Evolutionary conservation across 2,888 invertebrate species (phyloP).

Genomic region (Escarpia spicata): DNA sequence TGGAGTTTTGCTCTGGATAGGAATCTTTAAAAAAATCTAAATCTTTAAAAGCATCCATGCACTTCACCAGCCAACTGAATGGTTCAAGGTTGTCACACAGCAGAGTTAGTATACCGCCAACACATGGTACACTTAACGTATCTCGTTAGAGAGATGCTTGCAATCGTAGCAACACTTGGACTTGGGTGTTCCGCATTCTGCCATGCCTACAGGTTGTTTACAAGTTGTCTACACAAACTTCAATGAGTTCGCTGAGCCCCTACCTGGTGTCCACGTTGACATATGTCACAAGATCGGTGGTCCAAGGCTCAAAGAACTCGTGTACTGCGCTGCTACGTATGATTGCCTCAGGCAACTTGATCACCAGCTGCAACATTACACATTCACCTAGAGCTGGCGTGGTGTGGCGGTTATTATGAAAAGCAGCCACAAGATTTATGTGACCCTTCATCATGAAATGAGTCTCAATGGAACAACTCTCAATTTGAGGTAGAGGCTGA

Average conservation of each 20-base stretch:
- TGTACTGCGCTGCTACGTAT: neutral
- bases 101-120: too few relatives aligned
- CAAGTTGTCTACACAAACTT: neutral
- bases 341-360: neutral
- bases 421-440: neutral
- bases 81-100: too few relatives aligned
- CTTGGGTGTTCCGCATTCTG: neutral
- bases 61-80: too few relatives aligned
- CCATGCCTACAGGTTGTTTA: neutral
- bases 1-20: too few relatives aligned
- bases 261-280: neutral
- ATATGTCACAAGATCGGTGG: slow-evolving; percentile 6
- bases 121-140: too few relatives aligned
- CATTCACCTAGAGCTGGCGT: neutral
- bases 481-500: too few relatives aligned
- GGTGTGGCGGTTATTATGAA: neutral
- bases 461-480: too few relatives aligned
- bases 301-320: neutral
- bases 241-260: neutral
- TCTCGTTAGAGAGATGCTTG: too few relatives aligned
- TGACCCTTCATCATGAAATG: neutral
- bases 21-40: too few relatives aligned
- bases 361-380: neutral
- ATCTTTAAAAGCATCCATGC: too few relatives aligned
- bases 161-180: neutral